phyloP scores from a whole-genome alignment of 2,888 invertebrate genomes.

The Protodeltote pygarga region DNA sequence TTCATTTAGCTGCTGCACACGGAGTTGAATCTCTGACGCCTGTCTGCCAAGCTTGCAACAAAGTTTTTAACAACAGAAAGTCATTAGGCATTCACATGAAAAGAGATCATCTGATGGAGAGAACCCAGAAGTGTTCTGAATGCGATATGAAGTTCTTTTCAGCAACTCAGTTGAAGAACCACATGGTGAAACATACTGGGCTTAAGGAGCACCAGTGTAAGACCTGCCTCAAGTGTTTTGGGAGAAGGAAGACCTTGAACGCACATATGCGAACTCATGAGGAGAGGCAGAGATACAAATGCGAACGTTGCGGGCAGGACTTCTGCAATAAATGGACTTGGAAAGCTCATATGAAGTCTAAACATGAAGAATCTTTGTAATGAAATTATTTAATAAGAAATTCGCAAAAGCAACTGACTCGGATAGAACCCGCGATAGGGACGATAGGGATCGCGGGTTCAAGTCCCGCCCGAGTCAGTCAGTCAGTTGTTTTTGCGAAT shows the following conservation, averaged over 20 bases:
- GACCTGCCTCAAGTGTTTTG: conserved; percentile 62
- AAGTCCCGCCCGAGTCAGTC: too few relatives aligned
- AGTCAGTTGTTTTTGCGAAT: too few relatives aligned
- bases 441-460: too few relatives aligned
- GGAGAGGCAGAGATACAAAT: conserved; percentile 44
- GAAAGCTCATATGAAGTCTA: conserved; percentile 52
- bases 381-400: not conserved
- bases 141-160: conserved; percentile 48
- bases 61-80: conserved; percentile 47
- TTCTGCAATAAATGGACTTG: conserved; percentile 61
- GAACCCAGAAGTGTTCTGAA: conserved; percentile 41
- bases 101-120: conserved; percentile 54
- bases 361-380: conserved; percentile 29
- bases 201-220: conserved; percentile 69
- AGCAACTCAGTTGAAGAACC: conserved; percentile 64
- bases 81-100: conserved; percentile 50
- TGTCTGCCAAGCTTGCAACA: conserved; percentile 58
- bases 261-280: conserved; percentile 64
- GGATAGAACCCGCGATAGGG: too few relatives aligned
- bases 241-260: conserved; percentile 64
- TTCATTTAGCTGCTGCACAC: conserved; percentile 52
- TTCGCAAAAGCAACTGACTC: not conserved
- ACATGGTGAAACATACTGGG: conserved; percentile 75
- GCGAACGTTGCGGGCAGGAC: conserved; percentile 37
- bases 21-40: conserved; percentile 37